Evolutionary conservation across 2,113 vertebrate species (phyloP), one percentile per base, ranked within the genome.

Genomic region (Sinocyclocheilus grahami): DNA sequence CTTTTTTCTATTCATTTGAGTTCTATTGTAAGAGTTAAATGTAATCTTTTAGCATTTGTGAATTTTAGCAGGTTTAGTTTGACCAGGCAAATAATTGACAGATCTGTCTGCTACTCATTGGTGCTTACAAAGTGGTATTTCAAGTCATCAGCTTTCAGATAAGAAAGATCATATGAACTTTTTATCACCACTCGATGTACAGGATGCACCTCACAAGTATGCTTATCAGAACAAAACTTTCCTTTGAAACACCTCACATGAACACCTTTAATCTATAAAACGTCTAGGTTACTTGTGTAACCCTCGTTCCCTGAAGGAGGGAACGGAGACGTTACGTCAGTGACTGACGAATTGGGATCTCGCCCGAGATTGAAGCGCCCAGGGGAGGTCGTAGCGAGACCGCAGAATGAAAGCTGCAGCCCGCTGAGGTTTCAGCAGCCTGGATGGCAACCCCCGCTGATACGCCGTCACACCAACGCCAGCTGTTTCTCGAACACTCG

Each of bases 31-130:
- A 55, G 8, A 20, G 1, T 55, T 11, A 62, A 79, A 79, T 42
- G 33, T 42, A 60, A n/a, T 79, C 46, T 20, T 39, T 72, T 33
- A 18, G 24, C 75, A 30, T 77, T 77, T 77, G 24, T 30, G 5
- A 24, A 51, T 55, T 60, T 79, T 39, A 65, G n/a, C 39, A 46
- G 11, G 63, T 39, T 39, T 65, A 48, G 60, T 27, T 20, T 39
- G 55, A 42, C 27, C 10, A 30, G 46, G 39, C 62, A 82, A 48
- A 82, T 82, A 30, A 82, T 65, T 80, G 33, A 80, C 58, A 80
- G 78, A 39, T 30, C 18, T 46, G 79, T 82, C 62, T 67, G 39
- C 39, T 67, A 6, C 51, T 82, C 42, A 51, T 33, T 82, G 20
- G 39, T 3, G n/a, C 14, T 48, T n/a, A 76, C 22, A 48, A 72